Evolutionary conservation across 2,113 vertebrate genomes (phyloP), one percentile per base, ranked within the genome.

Genomic region (Phycodurus eques): DNA sequence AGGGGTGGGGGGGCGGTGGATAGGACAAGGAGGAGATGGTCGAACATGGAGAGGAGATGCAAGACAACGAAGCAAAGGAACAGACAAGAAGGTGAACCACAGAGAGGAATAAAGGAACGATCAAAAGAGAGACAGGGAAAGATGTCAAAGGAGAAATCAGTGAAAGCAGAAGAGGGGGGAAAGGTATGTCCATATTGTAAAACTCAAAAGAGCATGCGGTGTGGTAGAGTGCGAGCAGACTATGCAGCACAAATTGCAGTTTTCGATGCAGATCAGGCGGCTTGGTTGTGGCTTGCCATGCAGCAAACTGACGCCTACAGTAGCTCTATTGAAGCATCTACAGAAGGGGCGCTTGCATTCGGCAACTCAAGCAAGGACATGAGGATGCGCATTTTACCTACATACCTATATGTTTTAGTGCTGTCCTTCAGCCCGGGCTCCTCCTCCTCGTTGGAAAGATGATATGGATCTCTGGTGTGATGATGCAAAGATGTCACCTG

Each of bases 371-470:
- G 80, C 77, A 66, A 77, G 56, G 68, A 73, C 42, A 64, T 8
- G 46, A 54, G 68, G 68, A 72, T 46, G 62, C 56, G 68, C 63
- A 71, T 49, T 62, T 27, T 33, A 27, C 49, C 67, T 13, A 68
- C 5, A 5, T 91, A 94, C 93, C 93, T 92, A 90, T 94, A 94
- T 0, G 92, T 93, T 74, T 93, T 94, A 7, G 83, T 88, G 70
- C 85, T 90, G 3, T 93, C 92, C 78, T 93, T 93, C 14, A 82
- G 82, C 13, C 76, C 78, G 1, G 84, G 89, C 42, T 87, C 88
- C 2, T 92, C 91, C 0, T 92, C 93, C 61, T 89, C 90, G 60
- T 90, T 88, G 1, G 91, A 90, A 14, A 93, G 82, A 22, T 93
- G 88, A 33, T 92, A 93, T 0, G 90, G 91, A 72, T 92, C 90